phyloP scores from a whole-genome alignment of 2,113 vertebrate species.

The Menidia beryllina region DNA sequence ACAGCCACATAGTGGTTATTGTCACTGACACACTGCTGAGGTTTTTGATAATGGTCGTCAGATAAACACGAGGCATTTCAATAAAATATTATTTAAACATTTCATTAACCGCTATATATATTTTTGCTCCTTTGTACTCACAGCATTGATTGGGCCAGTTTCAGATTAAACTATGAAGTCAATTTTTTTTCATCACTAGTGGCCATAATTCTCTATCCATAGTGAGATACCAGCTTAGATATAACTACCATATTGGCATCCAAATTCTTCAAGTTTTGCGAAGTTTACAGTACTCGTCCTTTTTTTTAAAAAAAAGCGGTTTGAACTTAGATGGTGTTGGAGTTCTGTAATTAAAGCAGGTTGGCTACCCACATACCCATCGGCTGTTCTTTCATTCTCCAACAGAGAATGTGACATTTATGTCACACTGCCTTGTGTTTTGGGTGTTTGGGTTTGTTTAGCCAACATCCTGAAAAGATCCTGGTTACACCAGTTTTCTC shows the following conservation, averaged over 20 bases:
- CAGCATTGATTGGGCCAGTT: background rate
- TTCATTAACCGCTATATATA: no score
- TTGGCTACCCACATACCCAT: background rate
- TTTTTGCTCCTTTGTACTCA: background rate
- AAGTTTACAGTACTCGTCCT: no score
- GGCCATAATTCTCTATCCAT: background rate
- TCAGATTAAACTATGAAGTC: conserved; percentile 7
- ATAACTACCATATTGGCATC: no score
- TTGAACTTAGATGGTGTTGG: no score
- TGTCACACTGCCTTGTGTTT: background rate
- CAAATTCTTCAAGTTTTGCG: no score
- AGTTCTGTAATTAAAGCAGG: no score
- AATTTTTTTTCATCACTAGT: background rate
- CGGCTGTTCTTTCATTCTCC: background rate
- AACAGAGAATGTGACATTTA: background rate
- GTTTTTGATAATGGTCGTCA: conserved; percentile 18
- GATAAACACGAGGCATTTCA: conserved; percentile 46
- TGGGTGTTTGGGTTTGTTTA: background rate
- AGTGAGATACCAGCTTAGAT: conserved; percentile 27
- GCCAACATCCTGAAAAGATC: background rate
- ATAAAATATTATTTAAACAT: no score
- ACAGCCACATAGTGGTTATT: conserved; percentile 4
- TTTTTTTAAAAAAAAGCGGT: no score
- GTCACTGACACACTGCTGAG: conserved; percentile 12
- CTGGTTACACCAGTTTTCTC: no score